Conservation (phyloP, 1,140 invertebrate genomes). For the Aphelenchoides avenae region DNA sequence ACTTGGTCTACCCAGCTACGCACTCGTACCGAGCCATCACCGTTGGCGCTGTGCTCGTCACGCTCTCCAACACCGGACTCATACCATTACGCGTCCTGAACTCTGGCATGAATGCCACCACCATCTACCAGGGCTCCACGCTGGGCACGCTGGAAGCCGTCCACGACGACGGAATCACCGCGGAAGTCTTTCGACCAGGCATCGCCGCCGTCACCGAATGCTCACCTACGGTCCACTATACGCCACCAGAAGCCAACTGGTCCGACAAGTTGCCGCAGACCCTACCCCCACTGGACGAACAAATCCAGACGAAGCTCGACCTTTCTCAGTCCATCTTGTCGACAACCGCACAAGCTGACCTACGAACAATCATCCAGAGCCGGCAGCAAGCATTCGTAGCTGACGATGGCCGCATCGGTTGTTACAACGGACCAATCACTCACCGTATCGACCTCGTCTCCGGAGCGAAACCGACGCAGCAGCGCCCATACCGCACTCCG, state of each 20-base stretch:
- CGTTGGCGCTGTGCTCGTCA: neutral
- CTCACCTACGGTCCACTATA: neutral
- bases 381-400: neutral
- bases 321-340: neutral
- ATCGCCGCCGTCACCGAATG: constrained; percentile 3
- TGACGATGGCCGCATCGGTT: constrained; percentile 13
- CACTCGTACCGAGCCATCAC: constrained; percentile 1
- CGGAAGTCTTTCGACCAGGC: too few relatives aligned
- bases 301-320: neutral
- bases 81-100: constrained; percentile 20
- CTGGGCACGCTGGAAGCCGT: constrained; percentile 12
- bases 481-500: constrained; percentile 15
- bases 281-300: neutral
- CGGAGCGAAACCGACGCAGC: neutral
- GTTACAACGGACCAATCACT: constrained; percentile 15
- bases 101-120: constrained; percentile 1
- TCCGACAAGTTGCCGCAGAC: constrained; percentile 1
- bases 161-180: neutral
- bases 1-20: too few relatives aligned
- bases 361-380: neutral
- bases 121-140: neutral
- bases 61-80: neutral
- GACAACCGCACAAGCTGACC: neutral
- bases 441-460: constrained; percentile 3
- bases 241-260: constrained; percentile 13